Conservation (phyloP, 2,113 vertebrate species). For the Diadophis punctatus region DNA sequence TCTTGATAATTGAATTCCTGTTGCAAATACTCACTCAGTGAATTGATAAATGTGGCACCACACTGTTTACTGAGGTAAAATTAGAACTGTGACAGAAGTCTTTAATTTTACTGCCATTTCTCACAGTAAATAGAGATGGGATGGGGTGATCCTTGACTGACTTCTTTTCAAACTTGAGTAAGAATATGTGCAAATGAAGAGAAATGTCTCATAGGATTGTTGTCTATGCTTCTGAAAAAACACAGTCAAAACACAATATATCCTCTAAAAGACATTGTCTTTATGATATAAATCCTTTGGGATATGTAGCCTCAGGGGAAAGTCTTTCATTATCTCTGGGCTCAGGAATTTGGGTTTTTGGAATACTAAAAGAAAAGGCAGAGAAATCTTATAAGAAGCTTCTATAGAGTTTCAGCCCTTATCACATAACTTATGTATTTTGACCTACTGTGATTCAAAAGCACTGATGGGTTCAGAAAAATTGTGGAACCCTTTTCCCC, state of each 20-base stretch:
- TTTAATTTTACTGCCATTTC: neutral
- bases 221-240: conserved; percentile 20
- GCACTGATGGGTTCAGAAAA: neutral
- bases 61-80: conserved; percentile 17
- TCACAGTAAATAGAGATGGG: neutral
- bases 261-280: neutral
- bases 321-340: neutral
- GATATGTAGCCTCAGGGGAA: neutral
- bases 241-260: neutral
- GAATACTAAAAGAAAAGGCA: neutral
- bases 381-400: neutral
- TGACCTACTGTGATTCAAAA: neutral
- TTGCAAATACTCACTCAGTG: neutral
- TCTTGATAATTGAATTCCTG: neutral
- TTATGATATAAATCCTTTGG: conserved; percentile 9
- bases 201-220: neutral
- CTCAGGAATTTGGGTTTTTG: neutral
- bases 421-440: neutral
- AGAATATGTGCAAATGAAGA: neutral
- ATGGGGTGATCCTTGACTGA: neutral
- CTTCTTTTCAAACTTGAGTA: accelerated
- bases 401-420: neutral
- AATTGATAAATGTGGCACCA: conserved; percentile 13
- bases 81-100: neutral
- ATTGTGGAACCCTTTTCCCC: neutral